Conservation (phyloP, 2,113 vertebrate genomes). For the Myiozetetes cayanensis region DNA sequence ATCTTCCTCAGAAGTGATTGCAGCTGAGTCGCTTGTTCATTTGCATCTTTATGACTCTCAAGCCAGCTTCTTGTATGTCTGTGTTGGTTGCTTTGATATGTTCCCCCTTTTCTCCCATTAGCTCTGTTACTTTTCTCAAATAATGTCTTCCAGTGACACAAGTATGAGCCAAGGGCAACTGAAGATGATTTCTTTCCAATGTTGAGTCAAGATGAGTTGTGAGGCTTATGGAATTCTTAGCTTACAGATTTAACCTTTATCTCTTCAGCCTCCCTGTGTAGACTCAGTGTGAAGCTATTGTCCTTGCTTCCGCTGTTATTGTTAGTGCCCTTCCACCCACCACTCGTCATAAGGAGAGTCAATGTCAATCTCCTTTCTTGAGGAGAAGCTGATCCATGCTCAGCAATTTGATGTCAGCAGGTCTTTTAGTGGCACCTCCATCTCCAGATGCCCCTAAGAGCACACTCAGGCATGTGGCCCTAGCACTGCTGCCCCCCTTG, state of each 20-base stretch:
- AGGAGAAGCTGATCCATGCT: background rate
- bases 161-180: background rate
- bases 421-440: background rate
- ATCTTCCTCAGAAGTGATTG: background rate
- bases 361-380: background rate
- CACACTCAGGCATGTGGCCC: background rate
- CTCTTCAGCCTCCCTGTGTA: fast-evolving
- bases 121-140: background rate
- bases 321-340: background rate
- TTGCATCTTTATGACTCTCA: slow-evolving; percentile 1
- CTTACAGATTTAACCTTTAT: background rate
- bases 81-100: background rate
- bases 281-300: background rate
- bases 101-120: background rate
- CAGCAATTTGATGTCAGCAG: background rate
- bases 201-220: background rate
- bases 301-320: fast-evolving
- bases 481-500: background rate
- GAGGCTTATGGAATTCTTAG: background rate
- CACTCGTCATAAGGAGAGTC: background rate
- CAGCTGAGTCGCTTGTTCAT: slow-evolving; percentile 31
- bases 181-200: background rate
- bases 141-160: background rate
- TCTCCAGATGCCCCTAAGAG: background rate
- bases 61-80: background rate